phyloP scores from a whole-genome alignment of 2,797 vertebrate genomes.

The Poeciliopsis gracilis region DNA sequence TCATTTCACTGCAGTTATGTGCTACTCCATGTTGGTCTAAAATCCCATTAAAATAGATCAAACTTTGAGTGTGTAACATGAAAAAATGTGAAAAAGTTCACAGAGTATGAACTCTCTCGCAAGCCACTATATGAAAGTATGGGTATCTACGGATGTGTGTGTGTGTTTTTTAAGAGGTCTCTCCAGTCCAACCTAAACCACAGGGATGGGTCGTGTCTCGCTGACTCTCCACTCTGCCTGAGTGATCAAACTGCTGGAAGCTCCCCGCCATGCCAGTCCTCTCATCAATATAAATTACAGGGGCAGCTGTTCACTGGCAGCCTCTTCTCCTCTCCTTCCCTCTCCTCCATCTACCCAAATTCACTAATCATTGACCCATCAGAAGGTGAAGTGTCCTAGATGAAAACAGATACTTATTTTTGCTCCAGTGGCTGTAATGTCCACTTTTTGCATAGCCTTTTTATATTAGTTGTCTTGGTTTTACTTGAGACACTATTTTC shows the following conservation, averaged over 20 bases:
- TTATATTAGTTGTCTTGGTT: slow-evolving; percentile 44
- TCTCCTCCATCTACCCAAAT: slow-evolving; percentile 44
- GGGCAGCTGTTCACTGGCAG: slow-evolving; percentile 83
- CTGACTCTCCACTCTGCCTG: slow-evolving; percentile 77
- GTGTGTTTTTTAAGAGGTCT: slow-evolving; percentile 56
- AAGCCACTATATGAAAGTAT: slow-evolving; percentile 4
- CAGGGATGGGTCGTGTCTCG: slow-evolving; percentile 68
- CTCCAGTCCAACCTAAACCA: slow-evolving; percentile 67
- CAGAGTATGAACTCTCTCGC: background rate
- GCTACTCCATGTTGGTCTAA: background rate
- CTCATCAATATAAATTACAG: slow-evolving; percentile 86
- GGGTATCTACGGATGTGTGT: slow-evolving; percentile 28
- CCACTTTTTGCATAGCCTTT: slow-evolving; percentile 35
- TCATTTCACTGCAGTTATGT: background rate
- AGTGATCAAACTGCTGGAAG: slow-evolving; percentile 84
- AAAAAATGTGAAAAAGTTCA: background rate
- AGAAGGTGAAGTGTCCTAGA: slow-evolving; percentile 58
- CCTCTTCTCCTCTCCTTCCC: slow-evolving; percentile 46
- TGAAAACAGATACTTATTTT: slow-evolving; percentile 69
- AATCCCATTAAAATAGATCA: background rate
- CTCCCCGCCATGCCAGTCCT: slow-evolving; percentile 73
- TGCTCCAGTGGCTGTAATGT: slow-evolving; percentile 40
- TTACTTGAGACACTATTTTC: slow-evolving; percentile 13
- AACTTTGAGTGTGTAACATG: background rate
- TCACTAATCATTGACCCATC: slow-evolving; percentile 64